A percentile compares a stretch with the other conserved stretches of the same genome.
Evolutionary conservation across 2,113 vertebrate genomes (phyloP).

Genomic region (Proterorhinus semilunaris): DNA sequence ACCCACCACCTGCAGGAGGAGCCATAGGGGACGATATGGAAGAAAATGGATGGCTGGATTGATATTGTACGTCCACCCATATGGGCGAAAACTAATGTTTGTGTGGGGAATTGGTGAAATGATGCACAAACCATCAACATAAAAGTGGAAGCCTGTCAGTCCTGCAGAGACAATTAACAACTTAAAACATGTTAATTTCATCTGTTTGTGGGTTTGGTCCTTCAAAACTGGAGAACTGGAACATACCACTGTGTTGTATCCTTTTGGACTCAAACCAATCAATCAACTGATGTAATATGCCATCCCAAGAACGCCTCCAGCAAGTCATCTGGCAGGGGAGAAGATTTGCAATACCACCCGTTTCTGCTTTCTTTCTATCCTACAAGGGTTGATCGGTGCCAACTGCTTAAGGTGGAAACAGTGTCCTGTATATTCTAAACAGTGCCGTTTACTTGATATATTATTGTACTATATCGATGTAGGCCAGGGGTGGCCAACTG

Average conservation of each 20-base stretch:
- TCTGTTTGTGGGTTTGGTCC: neutral
- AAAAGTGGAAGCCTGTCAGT: too few relatives aligned
- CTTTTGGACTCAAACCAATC: slow-evolving; percentile 1
- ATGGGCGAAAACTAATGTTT: too few relatives aligned
- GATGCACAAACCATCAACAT: too few relatives aligned
- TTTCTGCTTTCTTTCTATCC: neutral
- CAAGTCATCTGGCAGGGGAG: neutral
- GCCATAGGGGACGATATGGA: too few relatives aligned
- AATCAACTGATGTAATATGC: neutral
- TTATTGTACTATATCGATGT: neutral
- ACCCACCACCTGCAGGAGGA: too few relatives aligned
- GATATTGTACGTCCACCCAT: too few relatives aligned
- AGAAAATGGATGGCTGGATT: too few relatives aligned
- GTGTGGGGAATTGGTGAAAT: too few relatives aligned
- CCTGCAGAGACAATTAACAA: too few relatives aligned
- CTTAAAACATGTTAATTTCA: neutral
- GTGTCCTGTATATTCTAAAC: neutral
- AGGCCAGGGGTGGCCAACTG: too few relatives aligned
- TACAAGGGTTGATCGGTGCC: neutral
- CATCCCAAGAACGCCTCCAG: neutral
- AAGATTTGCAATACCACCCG: neutral
- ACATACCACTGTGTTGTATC: neutral
- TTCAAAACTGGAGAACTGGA: neutral
- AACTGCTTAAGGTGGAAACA: neutral
- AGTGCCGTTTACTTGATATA: neutral